Evolutionary conservation across 2,888 invertebrate species (phyloP).

Genomic region (Thecocarcelia acutangulata): DNA sequence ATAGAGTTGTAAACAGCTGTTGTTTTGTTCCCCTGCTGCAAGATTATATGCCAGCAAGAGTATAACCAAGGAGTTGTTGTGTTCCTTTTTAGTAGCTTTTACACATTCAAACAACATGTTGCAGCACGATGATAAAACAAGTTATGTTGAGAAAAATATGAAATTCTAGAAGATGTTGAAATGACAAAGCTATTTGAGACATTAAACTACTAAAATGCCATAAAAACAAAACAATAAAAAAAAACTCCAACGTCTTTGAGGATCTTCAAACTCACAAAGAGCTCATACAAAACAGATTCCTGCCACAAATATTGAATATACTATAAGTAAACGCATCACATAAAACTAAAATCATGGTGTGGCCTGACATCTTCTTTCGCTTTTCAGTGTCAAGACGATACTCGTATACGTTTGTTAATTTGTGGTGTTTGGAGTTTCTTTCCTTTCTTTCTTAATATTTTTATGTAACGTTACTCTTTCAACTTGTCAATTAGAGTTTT

Average conservation of each 20-base stretch:
- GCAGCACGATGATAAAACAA: constrained; percentile 15
- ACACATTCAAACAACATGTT: constrained; percentile 33
- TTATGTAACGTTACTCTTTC: constrained; percentile 58
- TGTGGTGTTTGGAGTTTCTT: background rate
- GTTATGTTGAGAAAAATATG: constrained; percentile 66
- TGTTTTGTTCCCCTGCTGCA: background rate
- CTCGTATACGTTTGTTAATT: constrained; percentile 4
- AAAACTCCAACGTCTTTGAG: constrained; percentile 50
- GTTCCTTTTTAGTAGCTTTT: background rate
- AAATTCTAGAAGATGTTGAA: constrained; percentile 72
- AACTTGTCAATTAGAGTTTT: constrained; percentile 69
- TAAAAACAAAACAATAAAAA: background rate
- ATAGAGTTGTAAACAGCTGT: background rate
- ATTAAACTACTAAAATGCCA: constrained; percentile 43
- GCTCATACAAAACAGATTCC: background rate
- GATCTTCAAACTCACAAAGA: constrained; percentile 47
- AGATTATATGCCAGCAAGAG: background rate
- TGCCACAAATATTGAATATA: background rate
- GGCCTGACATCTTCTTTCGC: constrained; percentile 27
- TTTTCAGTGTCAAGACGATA: constrained; percentile 23
- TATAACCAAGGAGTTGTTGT: constrained; percentile 31
- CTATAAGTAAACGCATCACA: constrained; percentile 1
- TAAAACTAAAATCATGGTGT: constrained; percentile 33
- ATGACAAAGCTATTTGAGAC: constrained; percentile 70
- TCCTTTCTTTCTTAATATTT: background rate